Evolutionary conservation across 2,113 vertebrate genomes (phyloP), one percentile per base, ranked within the genome.

Genomic region (Channa argus): DNA sequence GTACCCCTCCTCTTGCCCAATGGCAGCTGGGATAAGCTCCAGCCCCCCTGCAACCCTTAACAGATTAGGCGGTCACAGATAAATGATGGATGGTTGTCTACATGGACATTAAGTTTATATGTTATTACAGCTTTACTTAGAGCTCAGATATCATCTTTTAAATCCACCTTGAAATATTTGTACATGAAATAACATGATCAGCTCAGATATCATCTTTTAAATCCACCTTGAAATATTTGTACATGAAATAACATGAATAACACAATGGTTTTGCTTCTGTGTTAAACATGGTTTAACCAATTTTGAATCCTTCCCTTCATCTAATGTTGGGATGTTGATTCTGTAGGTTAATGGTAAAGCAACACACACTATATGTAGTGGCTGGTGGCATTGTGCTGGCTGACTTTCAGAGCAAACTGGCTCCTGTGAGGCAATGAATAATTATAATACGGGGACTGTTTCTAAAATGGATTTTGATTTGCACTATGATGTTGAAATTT

Each of bases 231-330:
- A 81, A 76, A 39, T 71, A 13, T 34, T 5, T 36, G 63, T 38
- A 41, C 44, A 55, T 53, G 11, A 69, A 72, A 65, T 38, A 44
- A 14, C 63, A 65, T 56, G 6, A 4, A 37, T 58, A 0, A 8
- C 47, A 44, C 44, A 33, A 36, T 33, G 61, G 51, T 34, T 34
- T 13, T 59, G 46, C 67, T 53, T 69, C 37, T 70, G 66, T 82
- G 79, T 82, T 64, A 53, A 78, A 82, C 65, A 62, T 54, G 62
- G 61, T 80, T 82, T 77, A 74, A 56, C 72, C 49, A 14, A 59
- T 33, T 68, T 33, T 43, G 56, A 80, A 54, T 60, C 39, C 44
- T 13, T 58, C 13, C 55, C 58, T 71, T 80, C 70, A 80, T 83
- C 72, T 62, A 50, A 43, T 36, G 65, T 11, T 56, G 41, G 54